Base-by-base conservation (phyloP, 2,797 vertebrate genomes). In the Epinephelus awoara region DNA sequence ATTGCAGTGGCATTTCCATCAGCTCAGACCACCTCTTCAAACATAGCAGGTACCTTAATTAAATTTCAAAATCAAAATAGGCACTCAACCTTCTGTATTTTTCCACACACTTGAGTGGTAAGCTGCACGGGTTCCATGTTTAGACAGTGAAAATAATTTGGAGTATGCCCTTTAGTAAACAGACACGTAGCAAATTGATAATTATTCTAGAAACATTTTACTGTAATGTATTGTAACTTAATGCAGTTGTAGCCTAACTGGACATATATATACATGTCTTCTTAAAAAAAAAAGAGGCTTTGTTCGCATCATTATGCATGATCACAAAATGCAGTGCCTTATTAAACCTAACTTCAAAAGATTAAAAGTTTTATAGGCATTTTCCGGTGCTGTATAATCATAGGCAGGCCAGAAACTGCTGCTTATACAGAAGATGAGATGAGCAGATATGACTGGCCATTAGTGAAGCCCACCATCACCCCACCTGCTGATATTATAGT, bases 11-110 rank as follows among this genome's bases (percentile, higher is more conserved):
- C 25, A 63, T 72, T 77, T 77, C 62, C 46, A 69, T 38, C 29
- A 56, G 79, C 56, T 72, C 56, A 47, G 47, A 57, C 47, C 40
- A 23, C 47, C 38, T 56, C 76, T 84, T 74, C 68, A 83, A 75
- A 75, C 50, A 71, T 17, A 47, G 34, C 67, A 49, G 56, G 40
- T 50, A 42, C 47, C 44, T 65, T 52, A 59, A 83, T 65, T 57
- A 7, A 11, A 69, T 78, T 54, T 70, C 75, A 42, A 12, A 42
- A 59, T 62, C 65, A 67, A 67, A 54, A 77, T 14, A 67, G 34
- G 64, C 58, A 42, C 44, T 75, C 23, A 79, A 38, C 49, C 56
- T 34, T 47, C 25, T 19, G 13, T 49, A 42, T 23, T 74, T 64
- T 68, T 58, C 67, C 12, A 66, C 44, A 63, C 21, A 44, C 19